Evolutionary conservation across 2,113 vertebrate species (phyloP).

Genomic region (Anarrhichthys ocellatus): DNA sequence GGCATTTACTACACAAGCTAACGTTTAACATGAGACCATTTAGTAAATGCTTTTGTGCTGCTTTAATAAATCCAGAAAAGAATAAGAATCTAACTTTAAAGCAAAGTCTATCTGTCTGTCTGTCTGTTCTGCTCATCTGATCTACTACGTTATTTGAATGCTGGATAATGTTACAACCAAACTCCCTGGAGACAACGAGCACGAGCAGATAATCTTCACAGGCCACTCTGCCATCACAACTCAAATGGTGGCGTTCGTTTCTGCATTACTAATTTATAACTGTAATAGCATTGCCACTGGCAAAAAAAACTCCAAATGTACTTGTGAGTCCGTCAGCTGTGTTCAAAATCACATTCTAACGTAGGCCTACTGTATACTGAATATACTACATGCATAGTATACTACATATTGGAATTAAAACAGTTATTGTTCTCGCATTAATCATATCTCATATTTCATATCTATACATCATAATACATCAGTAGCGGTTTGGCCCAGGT

Average conservation of each 20-base stretch:
- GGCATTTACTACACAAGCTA: slow-evolving; percentile 34
- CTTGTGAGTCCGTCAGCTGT: background rate
- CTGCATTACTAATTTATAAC: background rate
- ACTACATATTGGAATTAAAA: background rate
- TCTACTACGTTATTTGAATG: background rate
- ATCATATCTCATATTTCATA: background rate
- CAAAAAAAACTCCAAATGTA: background rate
- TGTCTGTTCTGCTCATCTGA: background rate
- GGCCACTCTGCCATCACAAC: background rate
- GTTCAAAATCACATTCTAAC: background rate
- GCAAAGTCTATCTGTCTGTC: background rate
- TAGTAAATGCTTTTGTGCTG: slow-evolving; percentile 23
- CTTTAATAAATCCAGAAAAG: slow-evolving; percentile 9
- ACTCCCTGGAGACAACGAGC: background rate
- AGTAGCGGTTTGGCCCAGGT: no score
- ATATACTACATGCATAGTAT: background rate
- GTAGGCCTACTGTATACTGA: background rate
- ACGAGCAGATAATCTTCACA: background rate
- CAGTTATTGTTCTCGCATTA: background rate
- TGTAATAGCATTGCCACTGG: background rate
- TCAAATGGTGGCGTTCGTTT: background rate
- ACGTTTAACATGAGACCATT: slow-evolving; percentile 20
- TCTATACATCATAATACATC: no score
- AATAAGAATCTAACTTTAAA: slow-evolving; percentile 2
- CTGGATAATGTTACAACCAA: background rate